Percentiles rank a stretch among this genome's conserved stretches.
Conservation (phyloP, 2,113 vertebrate species). For the Nothocercus julius region DNA sequence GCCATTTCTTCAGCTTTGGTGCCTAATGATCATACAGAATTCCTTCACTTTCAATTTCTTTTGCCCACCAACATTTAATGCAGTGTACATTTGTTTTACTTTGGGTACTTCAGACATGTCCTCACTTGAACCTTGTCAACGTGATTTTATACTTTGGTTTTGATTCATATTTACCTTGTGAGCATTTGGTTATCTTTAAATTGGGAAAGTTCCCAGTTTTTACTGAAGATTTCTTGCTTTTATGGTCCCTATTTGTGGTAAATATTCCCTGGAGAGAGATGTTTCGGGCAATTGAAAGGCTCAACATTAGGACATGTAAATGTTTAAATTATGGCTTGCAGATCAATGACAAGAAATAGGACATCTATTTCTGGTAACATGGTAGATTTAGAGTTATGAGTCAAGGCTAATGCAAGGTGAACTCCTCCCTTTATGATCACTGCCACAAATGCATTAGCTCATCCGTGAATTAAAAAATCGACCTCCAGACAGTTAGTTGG, state of each 20-base stretch:
- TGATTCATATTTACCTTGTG: not conserved
- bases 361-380: slow-evolving; percentile 79
- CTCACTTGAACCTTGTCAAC: not conserved
- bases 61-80: not conserved
- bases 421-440: slow-evolving; percentile 66
- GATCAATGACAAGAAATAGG: slow-evolving; percentile 78
- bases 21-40: not conserved
- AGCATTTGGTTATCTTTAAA: not conserved
- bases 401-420: slow-evolving; percentile 76
- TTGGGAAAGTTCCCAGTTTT: not conserved
- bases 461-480: slow-evolving; percentile 66
- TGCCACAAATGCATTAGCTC: slow-evolving; percentile 67
- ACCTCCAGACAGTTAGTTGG: slow-evolving; percentile 64
- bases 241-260: not conserved
- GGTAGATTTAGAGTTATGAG: slow-evolving; percentile 74
- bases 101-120: not conserved
- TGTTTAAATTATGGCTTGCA: slow-evolving; percentile 72
- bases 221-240: slow-evolving; percentile 24
- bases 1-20: not conserved
- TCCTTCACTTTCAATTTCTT: not conserved
- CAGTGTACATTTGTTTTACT: not conserved
- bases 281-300: slow-evolving; percentile 34
- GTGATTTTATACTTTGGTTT: not conserved
- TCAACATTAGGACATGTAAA: slow-evolving; percentile 66
- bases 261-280: slow-evolving; percentile 38